Conservation (phyloP, 2,113 vertebrate species). For the Syrrhaptes paradoxus region DNA sequence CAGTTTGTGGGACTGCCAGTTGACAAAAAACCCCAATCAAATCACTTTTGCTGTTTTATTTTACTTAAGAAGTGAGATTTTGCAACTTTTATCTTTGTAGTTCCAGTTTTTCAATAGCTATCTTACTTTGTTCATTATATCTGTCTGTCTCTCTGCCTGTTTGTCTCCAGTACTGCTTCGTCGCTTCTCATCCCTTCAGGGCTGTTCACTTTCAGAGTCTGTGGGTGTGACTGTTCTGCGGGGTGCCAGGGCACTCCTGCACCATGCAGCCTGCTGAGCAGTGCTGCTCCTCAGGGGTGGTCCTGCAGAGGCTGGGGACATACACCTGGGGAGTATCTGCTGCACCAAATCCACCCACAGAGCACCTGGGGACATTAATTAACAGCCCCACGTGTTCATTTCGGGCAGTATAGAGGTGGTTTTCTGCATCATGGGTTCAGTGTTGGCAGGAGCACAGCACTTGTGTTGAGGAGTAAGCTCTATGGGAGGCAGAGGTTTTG, state of each 20-base stretch:
- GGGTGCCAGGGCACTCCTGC: neutral
- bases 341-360: neutral
- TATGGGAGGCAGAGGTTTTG: neutral
- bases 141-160: neutral
- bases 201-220: neutral
- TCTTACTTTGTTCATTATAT: neutral
- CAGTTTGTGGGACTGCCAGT: neutral
- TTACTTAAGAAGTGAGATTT: neutral
- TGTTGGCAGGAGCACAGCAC: neutral
- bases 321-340: neutral
- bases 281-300: neutral
- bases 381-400: neutral
- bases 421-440: neutral
- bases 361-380: neutral
- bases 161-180: neutral
- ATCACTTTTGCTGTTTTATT: neutral
- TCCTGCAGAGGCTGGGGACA: neutral
- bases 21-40: neutral
- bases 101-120: neutral
- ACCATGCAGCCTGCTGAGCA: neutral
- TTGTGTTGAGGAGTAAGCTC: neutral
- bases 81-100: neutral
- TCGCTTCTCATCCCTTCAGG: neutral
- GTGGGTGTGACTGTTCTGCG: neutral
- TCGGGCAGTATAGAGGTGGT: accelerated